phyloP scores from a whole-genome alignment of 1,140 invertebrate genomes.

The Pseudomyrmex sp. region DNA sequence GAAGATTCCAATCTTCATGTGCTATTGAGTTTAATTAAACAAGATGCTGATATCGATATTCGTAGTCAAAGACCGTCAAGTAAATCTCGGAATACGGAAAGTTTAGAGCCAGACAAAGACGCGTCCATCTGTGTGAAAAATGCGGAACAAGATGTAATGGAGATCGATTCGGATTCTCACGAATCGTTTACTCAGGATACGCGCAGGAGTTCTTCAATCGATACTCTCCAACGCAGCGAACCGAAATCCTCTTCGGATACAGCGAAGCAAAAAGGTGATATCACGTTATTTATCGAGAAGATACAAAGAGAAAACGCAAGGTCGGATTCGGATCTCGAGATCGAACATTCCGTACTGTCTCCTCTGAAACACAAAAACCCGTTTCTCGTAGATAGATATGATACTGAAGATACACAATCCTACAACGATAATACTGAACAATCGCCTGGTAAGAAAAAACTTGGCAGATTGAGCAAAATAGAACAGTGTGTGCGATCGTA shows the following conservation, averaged over 20 bases:
- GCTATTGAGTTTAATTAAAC: constrained; percentile 50
- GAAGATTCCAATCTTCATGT: constrained; percentile 58
- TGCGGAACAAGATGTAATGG: constrained; percentile 6
- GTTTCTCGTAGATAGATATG: constrained; percentile 62
- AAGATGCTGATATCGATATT: constrained; percentile 40
- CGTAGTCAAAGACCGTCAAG: constrained; percentile 10
- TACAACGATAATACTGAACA: neutral
- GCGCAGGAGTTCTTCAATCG: constrained; percentile 1
- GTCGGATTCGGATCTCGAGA: constrained; percentile 70
- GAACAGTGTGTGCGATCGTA: constrained; percentile 62
- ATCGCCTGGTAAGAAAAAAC: constrained; percentile 5
- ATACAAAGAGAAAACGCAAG: constrained; percentile 70
- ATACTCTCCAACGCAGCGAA: constrained; percentile 13
- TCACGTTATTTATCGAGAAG: constrained; percentile 77
- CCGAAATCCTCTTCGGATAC: neutral
- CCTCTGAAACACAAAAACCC: constrained; percentile 70
- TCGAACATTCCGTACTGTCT: constrained; percentile 45
- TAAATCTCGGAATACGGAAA: neutral
- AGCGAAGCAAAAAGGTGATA: constrained; percentile 67
- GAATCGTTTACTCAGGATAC: neutral
- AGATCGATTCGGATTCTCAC: constrained; percentile 5
- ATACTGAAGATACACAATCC: constrained; percentile 10
- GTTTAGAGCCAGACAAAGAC: neutral
- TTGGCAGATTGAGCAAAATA: constrained; percentile 68
- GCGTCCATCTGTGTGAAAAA: neutral